These are phyloP conservation scores for Odocoileus virginianus DNA, from an alignment of 2,113 vertebrate genomes.

Conservation along the genomic window DNA sequence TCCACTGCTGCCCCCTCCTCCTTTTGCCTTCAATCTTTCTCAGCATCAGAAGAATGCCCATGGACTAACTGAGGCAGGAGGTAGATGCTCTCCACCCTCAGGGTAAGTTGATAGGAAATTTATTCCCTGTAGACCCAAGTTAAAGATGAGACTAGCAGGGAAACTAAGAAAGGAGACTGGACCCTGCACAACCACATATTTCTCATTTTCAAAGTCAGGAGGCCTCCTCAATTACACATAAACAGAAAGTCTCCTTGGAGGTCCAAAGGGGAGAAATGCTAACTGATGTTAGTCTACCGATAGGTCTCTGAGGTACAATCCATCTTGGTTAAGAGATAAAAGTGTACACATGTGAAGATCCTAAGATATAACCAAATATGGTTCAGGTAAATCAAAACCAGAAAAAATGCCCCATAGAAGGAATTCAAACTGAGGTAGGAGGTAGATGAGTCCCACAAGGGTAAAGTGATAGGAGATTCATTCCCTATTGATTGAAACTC, in stretches of 20 bases:
- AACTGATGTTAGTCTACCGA: not conserved
- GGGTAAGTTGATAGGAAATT: not conserved
- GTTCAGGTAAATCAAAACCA: not conserved
- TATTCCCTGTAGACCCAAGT: not conserved
- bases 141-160: not conserved
- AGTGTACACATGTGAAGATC: not conserved
- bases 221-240: not conserved
- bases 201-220: not conserved
- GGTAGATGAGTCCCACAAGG: not conserved
- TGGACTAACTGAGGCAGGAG: not conserved
- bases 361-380: not conserved
- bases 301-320: not conserved
- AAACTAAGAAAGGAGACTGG: not conserved
- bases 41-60: not conserved
- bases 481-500: not conserved
- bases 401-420: not conserved
- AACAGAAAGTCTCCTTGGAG: not conserved
- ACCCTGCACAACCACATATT: not conserved
- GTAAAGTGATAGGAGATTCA: not conserved
- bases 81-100: not conserved
- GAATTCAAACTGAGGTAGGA: not conserved
- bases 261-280: not conserved
- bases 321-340: not conserved
- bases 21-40: not conserved
- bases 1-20: not conserved